Evolutionary conservation across 1,140 invertebrate species (phyloP).

Genomic region (Aporrectodea caliginosa): DNA sequence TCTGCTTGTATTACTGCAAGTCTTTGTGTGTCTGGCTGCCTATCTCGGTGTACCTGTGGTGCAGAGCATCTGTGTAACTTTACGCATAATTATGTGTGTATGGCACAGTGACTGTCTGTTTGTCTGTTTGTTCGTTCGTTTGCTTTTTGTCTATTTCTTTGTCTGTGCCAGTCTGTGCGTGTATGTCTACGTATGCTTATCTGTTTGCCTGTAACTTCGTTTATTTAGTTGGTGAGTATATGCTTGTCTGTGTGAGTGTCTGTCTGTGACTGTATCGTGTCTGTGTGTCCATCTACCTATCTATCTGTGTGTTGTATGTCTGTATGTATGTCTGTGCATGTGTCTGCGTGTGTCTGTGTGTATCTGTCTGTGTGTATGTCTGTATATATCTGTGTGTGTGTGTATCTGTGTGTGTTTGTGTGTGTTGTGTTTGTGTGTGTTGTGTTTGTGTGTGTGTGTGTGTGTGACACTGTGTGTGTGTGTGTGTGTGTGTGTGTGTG

Average conservation of each 20-base stretch:
- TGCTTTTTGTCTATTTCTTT: too few relatives aligned
- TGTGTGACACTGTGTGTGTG: not conserved
- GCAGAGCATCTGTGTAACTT: too few relatives aligned
- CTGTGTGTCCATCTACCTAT: not conserved
- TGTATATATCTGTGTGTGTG: not conserved
- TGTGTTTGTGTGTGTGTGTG: not conserved
- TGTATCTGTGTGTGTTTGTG: not conserved
- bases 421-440: not conserved
- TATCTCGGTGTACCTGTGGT: too few relatives aligned
- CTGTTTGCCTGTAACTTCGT: not conserved
- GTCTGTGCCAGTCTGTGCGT: too few relatives aligned
- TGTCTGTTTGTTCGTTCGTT: too few relatives aligned
- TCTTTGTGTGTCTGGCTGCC: too few relatives aligned
- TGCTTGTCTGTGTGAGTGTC: not conserved
- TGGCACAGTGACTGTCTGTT: too few relatives aligned
- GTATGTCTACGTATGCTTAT: too few relatives aligned
- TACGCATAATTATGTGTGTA: too few relatives aligned
- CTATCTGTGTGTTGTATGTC: not conserved
- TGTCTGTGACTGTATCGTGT: not conserved
- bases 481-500: not conserved
- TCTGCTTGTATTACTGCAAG: too few relatives aligned
- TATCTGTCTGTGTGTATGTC: not conserved
- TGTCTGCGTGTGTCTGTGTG: not conserved
- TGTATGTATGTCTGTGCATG: not conserved
- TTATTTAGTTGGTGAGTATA: not conserved